Conservation (phyloP, 2,113 vertebrate genomes). For the Limanda limanda region DNA sequence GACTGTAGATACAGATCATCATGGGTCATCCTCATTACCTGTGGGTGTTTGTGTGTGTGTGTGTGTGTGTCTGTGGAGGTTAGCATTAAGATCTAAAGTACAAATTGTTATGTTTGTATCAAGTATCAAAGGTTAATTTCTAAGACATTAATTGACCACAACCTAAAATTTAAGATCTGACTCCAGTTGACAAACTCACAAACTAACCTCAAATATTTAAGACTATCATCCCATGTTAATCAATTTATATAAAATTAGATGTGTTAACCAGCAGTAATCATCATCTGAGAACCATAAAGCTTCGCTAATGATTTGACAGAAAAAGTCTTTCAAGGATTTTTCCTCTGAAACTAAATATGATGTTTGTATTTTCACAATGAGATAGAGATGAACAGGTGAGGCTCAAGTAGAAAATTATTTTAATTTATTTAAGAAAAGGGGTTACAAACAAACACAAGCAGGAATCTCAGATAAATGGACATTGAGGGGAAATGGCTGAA, state of each 20-base stretch:
- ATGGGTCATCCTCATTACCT: no score
- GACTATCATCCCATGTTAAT: no score
- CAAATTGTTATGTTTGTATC: neutral
- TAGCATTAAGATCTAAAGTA: neutral
- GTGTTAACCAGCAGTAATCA: no score
- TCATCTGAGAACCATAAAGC: no score
- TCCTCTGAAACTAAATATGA: no score
- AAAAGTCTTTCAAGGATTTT: no score
- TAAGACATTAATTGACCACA: no score
- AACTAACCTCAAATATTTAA: no score
- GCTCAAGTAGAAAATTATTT: slow-evolving; percentile 49
- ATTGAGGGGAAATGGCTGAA: slow-evolving; percentile 20
- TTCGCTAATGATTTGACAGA: no score
- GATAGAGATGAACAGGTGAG: neutral
- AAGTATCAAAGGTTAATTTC: no score
- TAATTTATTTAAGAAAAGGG: slow-evolving; percentile 61
- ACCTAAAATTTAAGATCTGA: neutral
- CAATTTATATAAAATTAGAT: no score
- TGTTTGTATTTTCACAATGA: neutral
- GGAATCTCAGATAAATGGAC: slow-evolving; percentile 7
- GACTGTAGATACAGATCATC: no score
- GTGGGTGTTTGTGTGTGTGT: neutral
- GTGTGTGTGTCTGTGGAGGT: neutral
- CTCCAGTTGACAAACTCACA: neutral
- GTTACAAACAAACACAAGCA: slow-evolving; percentile 47